Evolutionary conservation across 2,888 invertebrate species (phyloP).

Genomic region (Eustalomyia histrio): DNA sequence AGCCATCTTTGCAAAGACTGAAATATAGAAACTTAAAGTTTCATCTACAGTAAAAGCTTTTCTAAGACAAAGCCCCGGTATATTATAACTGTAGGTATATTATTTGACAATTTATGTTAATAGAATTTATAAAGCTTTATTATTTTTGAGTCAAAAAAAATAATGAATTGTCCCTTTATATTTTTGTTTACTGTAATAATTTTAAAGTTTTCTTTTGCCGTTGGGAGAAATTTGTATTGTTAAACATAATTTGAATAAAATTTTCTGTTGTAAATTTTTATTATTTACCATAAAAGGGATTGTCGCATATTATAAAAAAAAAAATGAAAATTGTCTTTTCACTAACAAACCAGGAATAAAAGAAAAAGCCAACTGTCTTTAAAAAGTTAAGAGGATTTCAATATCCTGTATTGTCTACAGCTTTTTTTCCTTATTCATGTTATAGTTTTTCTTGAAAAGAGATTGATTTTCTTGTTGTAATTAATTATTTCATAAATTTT

Average conservation of each 20-base stretch:
- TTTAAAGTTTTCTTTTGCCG: background rate
- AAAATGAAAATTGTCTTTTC: background rate
- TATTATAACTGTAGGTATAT: too few relatives aligned
- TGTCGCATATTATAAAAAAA: conserved; percentile 3
- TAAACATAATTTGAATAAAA: background rate
- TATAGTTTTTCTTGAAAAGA: background rate
- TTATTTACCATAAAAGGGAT: conserved; percentile 13
- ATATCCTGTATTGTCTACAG: background rate
- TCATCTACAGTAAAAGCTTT: too few relatives aligned
- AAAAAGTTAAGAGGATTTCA: conserved; percentile 8
- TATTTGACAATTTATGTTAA: too few relatives aligned
- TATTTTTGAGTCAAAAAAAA: too few relatives aligned
- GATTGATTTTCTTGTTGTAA: background rate
- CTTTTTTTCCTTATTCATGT: background rate
- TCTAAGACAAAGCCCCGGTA: too few relatives aligned
- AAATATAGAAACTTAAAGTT: too few relatives aligned
- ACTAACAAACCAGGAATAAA: background rate
- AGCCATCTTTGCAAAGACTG: background rate
- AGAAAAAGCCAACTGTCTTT: background rate
- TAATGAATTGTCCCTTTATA: background rate
- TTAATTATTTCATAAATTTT: background rate
- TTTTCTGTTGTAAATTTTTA: conserved; percentile 1
- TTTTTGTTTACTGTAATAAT: background rate
- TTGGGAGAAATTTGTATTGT: background rate
- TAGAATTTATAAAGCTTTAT: too few relatives aligned